These are phyloP conservation scores for Drosophila peninsularis DNA, from an alignment of 2,888 invertebrate genomes.

Conservation along the genomic window DNA sequence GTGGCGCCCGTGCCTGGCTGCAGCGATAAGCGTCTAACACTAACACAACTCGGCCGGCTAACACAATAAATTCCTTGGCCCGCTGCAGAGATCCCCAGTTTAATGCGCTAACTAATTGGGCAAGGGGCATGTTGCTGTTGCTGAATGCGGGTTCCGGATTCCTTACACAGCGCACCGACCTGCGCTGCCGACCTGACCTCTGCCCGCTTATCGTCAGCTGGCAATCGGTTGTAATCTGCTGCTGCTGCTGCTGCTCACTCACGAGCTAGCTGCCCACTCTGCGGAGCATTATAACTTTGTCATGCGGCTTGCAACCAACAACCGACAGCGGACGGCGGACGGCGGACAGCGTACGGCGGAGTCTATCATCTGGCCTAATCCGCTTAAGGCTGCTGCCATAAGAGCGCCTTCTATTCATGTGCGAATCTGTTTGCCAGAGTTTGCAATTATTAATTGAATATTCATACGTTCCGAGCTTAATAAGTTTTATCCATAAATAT, in stretches of 20 bases:
- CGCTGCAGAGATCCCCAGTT: constrained; percentile 63
- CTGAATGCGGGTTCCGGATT: constrained; percentile 45
- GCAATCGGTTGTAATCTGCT: constrained; percentile 73
- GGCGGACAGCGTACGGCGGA: too few relatives aligned
- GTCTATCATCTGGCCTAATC: constrained; percentile 7
- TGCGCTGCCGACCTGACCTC: constrained; percentile 39
- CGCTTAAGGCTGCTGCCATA: background rate
- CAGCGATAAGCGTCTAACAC: constrained; percentile 68
- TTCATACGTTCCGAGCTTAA: constrained; percentile 1
- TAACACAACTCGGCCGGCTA: constrained; percentile 52
- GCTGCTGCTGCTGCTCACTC: constrained; percentile 43
- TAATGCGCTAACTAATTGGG: constrained; percentile 80
- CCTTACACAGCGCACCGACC: background rate
- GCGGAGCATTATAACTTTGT: constrained; percentile 17
- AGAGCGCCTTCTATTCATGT: background rate
- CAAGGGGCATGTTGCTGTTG: constrained; percentile 28
- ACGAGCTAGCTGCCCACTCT: constrained; percentile 27
- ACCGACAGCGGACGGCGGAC: too few relatives aligned
- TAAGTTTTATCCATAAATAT: background rate
- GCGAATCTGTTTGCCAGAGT: constrained; percentile 2
- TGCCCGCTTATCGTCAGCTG: constrained; percentile 58
- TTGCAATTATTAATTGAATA: constrained; percentile 4
- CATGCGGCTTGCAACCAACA: constrained; percentile 11
- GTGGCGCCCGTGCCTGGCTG: constrained; percentile 50
- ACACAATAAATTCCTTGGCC: constrained; percentile 70